phyloP scores from a whole-genome alignment of 1,140 invertebrate species.

The Halesus radiatus region DNA sequence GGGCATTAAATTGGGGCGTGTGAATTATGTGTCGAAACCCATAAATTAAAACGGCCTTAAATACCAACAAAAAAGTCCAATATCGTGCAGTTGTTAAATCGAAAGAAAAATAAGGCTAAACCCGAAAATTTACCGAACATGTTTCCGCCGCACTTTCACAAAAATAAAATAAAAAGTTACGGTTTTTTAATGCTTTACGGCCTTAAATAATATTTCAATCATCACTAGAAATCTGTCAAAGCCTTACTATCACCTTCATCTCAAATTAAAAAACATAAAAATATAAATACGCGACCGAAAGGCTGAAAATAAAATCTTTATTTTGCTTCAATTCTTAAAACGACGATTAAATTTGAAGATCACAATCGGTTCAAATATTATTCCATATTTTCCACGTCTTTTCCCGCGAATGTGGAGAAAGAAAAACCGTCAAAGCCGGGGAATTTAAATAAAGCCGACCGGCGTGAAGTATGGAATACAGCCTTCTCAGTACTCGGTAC shows the following conservation, averaged over 20 bases:
- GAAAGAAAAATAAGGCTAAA: no score
- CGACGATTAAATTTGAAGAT: slow-evolving; percentile 26
- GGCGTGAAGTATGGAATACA: slow-evolving; percentile 14
- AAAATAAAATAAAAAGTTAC: no score
- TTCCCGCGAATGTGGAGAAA: background rate
- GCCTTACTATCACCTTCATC: background rate
- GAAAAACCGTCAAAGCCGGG: background rate
- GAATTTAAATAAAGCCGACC: background rate
- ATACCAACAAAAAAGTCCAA: no score
- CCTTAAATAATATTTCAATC: background rate
- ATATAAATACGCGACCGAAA: background rate
- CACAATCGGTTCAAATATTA: slow-evolving; percentile 29
- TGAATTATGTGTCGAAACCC: no score
- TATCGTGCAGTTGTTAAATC: no score
- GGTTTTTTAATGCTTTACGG: no score
- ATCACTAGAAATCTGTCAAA: no score
- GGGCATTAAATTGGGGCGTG: no score
- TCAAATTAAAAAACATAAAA: background rate
- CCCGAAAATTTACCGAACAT: no score
- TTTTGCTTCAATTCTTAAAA: slow-evolving; percentile 15
- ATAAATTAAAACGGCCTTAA: no score
- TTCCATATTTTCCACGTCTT: slow-evolving; percentile 13
- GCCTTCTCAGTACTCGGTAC: background rate
- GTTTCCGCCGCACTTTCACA: no score
- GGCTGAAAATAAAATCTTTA: slow-evolving; percentile 18